Conservation (phyloP, 2,888 invertebrate species). For the Drosophila maculinotata region DNA sequence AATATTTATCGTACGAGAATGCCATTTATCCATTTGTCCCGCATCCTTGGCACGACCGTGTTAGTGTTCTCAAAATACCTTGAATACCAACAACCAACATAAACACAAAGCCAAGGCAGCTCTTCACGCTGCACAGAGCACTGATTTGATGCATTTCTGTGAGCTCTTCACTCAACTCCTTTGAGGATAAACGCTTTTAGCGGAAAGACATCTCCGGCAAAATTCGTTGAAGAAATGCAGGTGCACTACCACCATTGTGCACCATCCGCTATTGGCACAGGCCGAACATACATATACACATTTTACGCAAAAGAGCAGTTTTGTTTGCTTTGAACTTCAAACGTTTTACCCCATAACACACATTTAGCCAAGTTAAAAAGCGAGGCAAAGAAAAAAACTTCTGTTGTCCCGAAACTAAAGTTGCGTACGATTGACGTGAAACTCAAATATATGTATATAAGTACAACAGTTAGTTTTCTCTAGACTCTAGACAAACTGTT, state of each 20-base stretch:
- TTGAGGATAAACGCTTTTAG: slow-evolving; percentile 66
- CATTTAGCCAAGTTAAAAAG: slow-evolving; percentile 29
- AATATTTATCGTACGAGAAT: slow-evolving; percentile 19
- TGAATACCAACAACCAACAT: slow-evolving; percentile 6
- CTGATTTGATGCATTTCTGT: slow-evolving; percentile 54
- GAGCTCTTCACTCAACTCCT: slow-evolving; percentile 53
- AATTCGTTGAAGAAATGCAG: slow-evolving; percentile 30
- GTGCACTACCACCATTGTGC: slow-evolving; percentile 17
- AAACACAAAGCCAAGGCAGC: slow-evolving; percentile 16
- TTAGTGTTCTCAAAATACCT: slow-evolving; percentile 1
- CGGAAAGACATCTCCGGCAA: slow-evolving; percentile 25
- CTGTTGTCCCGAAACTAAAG: slow-evolving; percentile 36
- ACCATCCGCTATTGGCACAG: slow-evolving; percentile 14
- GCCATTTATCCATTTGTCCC: slow-evolving; percentile 31
- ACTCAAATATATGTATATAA: slow-evolving; percentile 28
- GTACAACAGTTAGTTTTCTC: slow-evolving; percentile 9
- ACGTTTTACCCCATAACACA: slow-evolving; percentile 31
- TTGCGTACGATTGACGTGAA: slow-evolving; percentile 27
- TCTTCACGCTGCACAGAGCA: slow-evolving; percentile 16
- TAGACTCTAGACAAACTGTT: slow-evolving; percentile 23
- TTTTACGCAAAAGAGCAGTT: slow-evolving; percentile 60
- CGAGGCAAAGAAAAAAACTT: slow-evolving; percentile 32
- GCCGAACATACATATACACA: slow-evolving; percentile 1
- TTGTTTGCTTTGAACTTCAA: slow-evolving; percentile 67
- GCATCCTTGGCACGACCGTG: background rate